A percentile compares a stretch with the other conserved stretches of the same genome.
phyloP scores from a whole-genome alignment of 2,888 invertebrate genomes.

The Trachelus tabidus region DNA sequence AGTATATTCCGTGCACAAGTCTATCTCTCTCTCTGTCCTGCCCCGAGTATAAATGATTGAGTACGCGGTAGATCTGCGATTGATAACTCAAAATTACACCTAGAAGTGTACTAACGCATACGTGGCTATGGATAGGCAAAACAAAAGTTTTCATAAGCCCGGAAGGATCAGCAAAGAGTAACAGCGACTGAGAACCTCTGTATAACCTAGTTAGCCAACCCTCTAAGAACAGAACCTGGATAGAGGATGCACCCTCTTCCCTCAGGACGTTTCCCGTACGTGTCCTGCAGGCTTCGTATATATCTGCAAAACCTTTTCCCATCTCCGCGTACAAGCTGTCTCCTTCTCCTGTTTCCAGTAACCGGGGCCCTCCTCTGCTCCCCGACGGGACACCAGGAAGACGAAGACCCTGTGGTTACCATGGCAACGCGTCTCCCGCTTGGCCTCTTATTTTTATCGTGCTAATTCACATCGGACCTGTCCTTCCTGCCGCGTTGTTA shows the following conservation, averaged over 20 bases:
- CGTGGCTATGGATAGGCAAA: background rate
- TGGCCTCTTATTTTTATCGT: background rate
- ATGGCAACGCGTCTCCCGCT: background rate
- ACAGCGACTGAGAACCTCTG: slow-evolving; percentile 48
- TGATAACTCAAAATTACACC: too few relatives aligned
- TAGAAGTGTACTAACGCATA: too few relatives aligned
- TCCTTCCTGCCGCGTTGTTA: background rate
- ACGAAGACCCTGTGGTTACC: background rate
- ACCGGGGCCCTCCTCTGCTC: background rate
- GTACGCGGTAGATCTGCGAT: too few relatives aligned
- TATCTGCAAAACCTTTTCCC: background rate
- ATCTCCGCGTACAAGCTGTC: background rate
- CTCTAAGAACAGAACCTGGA: slow-evolving; percentile 39
- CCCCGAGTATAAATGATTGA: too few relatives aligned
- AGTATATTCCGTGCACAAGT: background rate
- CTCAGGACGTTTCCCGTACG: slow-evolving; percentile 48
- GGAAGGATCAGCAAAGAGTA: background rate
- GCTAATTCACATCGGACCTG: background rate
- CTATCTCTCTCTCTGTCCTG: background rate
- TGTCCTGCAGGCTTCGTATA: slow-evolving; percentile 41
- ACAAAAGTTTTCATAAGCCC: background rate
- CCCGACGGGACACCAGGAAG: background rate
- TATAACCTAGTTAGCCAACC: slow-evolving; percentile 53
- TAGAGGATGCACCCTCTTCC: slow-evolving; percentile 52
- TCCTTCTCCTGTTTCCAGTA: background rate